Percentiles rank a stretch among this genome's conserved stretches.
Evolutionary conservation across 2,888 invertebrate genomes (phyloP).

Genomic region (Cheilosia impressa): DNA sequence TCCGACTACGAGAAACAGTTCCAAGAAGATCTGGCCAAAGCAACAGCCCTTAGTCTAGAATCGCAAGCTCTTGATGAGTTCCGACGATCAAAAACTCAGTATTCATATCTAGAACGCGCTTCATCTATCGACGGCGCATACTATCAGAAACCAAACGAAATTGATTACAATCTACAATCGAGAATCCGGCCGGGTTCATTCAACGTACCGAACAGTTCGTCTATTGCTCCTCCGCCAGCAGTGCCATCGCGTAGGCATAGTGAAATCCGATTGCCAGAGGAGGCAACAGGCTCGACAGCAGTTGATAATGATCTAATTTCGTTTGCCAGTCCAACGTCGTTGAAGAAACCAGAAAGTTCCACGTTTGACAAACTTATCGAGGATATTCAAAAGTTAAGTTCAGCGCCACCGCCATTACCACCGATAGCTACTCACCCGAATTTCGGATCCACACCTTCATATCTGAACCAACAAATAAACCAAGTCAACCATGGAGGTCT

Average conservation of each 20-base stretch:
- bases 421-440: constrained; percentile 77
- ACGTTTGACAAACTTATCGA: constrained; percentile 87
- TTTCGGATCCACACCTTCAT: constrained; percentile 45
- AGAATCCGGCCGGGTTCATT: constrained; percentile 86
- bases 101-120: constrained; percentile 47
- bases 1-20: constrained; percentile 92
- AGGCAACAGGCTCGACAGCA: constrained; percentile 70
- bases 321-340: constrained; percentile 87
- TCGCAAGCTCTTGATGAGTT: constrained; percentile 93
- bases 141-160: constrained; percentile 40
- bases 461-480: constrained; percentile 52
- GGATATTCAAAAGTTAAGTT: constrained; percentile 84
- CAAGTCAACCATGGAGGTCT: constrained; percentile 75
- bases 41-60: constrained; percentile 94
- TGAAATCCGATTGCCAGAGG: constrained; percentile 72
- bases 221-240: constrained; percentile 84
- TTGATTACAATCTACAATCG: constrained; percentile 43
- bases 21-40: constrained; percentile 93
- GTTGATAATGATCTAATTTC: constrained; percentile 88
- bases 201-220: constrained; percentile 81
- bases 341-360: constrained; percentile 84
- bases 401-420: constrained; percentile 79
- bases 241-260: constrained; percentile 78
- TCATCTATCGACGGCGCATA: constrained; percentile 39
- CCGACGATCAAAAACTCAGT: constrained; percentile 86